Base-by-base conservation (phyloP, 1,140 invertebrate species). In the Elymnias hypermnestra region DNA sequence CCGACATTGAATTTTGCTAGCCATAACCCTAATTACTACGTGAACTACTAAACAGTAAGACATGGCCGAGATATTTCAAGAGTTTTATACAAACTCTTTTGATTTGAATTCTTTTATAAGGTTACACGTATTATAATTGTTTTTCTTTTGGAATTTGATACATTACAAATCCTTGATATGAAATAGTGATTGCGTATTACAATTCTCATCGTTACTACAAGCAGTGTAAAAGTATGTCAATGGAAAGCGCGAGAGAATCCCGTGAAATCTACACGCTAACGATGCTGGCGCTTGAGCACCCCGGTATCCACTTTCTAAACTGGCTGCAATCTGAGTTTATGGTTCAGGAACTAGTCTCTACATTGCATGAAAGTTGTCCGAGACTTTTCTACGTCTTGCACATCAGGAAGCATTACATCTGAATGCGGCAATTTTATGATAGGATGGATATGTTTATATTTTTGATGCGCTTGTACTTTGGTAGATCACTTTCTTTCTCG, bases 231-330 rank as follows among this genome's bases (percentile, higher is more conserved):
- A 72, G 72, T 79, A 59, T 83, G 79, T 74, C 75, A 79, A 65
- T 79, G 79, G 73, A 83, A 83, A 83, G 73, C 69, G 70, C 75
- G 70, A 74, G 75, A 79, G 74, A 81, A 66, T 83, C 79, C 73
- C 75, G 77, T 74, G 79, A 83, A 82, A 83, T 82, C 71, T 60
- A 62, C 63, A 59, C 63, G 64, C 65, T 64, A 71, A 63, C 57
- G 60, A 53, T 46, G 63, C 48, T 47, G 58, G 43, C 45, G 60
- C 62, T 57, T 62, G 15, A 19, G 61, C 66, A 63, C 64, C 58
- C 66, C 64, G 46, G 63, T 71, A 66, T 74, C 72, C 73, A 79
- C 79, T 83, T 83, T 83, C 79, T 83, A 83, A 82, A 77, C 71
- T 63, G 59, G 68, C 72, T 62, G 54, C 45, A 57, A 50, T 43